A percentile compares a stretch with the other conserved stretches of the same genome.
Evolutionary conservation across 2,888 invertebrate genomes (phyloP).

Genomic region (Mimumesa dahlbomi): DNA sequence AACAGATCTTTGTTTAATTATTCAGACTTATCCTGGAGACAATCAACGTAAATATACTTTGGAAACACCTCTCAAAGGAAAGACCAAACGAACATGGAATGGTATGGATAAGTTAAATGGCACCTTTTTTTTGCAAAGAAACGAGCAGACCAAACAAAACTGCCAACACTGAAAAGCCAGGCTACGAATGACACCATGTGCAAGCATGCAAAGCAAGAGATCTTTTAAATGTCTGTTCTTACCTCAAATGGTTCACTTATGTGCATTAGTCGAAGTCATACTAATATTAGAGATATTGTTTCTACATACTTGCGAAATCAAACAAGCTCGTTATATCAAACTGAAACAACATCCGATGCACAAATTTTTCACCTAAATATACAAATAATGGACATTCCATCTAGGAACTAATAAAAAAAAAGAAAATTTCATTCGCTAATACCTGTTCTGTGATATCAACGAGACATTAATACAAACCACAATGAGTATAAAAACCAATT

Average conservation of each 20-base stretch:
- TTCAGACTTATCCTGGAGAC: not conserved
- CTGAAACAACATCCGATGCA: not conserved
- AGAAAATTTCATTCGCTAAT: slow-evolving; percentile 10
- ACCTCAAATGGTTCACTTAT: slow-evolving; percentile 48
- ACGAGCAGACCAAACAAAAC: slow-evolving; percentile 27
- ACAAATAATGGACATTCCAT: slow-evolving; percentile 1
- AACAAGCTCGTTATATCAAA: not conserved
- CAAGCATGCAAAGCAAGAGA: slow-evolving; percentile 43
- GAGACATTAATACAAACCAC: slow-evolving; percentile 24
- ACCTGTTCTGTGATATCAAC: slow-evolving; percentile 6
- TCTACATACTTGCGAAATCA: no score
- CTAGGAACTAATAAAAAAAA: no score
- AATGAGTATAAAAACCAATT: slow-evolving; percentile 29
- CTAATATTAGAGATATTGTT: no score
- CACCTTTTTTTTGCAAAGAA: slow-evolving; percentile 23
- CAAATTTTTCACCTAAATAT: not conserved
- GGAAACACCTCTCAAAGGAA: slow-evolving; percentile 2
- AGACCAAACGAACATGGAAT: slow-evolving; percentile 7
- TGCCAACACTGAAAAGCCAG: slow-evolving; percentile 30
- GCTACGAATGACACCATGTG: not conserved
- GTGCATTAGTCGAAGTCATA: not conserved
- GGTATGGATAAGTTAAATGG: slow-evolving; percentile 4
- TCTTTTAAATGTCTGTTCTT: slow-evolving; percentile 45
- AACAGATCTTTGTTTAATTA: slow-evolving; percentile 6
- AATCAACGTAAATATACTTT: not conserved